Evolutionary conservation across 1,140 invertebrate species (phyloP).

Genomic region (Diorhabda sublineata): DNA sequence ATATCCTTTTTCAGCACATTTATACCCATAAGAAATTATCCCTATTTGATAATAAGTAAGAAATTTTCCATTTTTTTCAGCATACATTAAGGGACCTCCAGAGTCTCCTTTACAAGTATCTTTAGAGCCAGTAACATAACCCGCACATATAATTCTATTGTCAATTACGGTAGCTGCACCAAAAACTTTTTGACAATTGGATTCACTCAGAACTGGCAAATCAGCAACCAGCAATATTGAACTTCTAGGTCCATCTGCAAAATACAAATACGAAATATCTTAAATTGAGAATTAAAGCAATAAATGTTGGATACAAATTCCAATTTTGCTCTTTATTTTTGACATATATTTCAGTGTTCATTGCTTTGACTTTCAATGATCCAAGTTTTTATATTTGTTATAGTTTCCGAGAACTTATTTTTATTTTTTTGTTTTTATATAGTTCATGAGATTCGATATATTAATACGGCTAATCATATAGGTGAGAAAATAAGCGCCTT

Average conservation of each 20-base stretch:
- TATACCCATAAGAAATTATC: slow-evolving; percentile 69
- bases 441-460: no score
- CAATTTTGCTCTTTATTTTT: no score
- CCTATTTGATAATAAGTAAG: slow-evolving; percentile 56
- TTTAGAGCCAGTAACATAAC: slow-evolving; percentile 63
- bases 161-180: slow-evolving; percentile 57
- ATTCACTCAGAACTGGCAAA: slow-evolving; percentile 63
- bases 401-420: no score
- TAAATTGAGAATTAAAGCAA: no score
- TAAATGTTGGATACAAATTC: no score
- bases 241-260: slow-evolving; percentile 61
- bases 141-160: slow-evolving; percentile 70
- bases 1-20: slow-evolving; percentile 67
- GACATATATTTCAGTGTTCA: no score
- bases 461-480: no score
- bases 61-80: slow-evolving; percentile 37
- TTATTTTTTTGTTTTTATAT: no score
- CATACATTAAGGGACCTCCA: slow-evolving; percentile 75
- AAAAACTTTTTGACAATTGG: slow-evolving; percentile 60
- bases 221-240: slow-evolving; percentile 62
- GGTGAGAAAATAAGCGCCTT: no score
- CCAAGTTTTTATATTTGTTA: no score
- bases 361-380: no score
- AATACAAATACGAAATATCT: neutral
- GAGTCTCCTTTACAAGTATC: slow-evolving; percentile 86